Base-by-base conservation (phyloP, 2,888 invertebrate genomes). In the Aphidoletes aphidimyza region DNA sequence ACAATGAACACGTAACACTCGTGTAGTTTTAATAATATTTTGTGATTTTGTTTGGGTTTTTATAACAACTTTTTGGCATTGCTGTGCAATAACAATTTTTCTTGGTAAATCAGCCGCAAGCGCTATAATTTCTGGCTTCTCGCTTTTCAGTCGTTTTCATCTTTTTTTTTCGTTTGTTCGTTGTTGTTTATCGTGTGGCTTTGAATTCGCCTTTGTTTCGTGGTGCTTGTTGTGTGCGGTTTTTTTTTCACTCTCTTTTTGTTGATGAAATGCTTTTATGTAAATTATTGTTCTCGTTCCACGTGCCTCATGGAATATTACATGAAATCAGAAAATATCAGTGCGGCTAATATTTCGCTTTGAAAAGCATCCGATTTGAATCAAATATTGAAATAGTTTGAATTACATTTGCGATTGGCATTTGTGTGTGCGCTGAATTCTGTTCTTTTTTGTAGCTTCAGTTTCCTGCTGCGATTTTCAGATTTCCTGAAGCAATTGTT, bases 11-110 rank as follows among this genome's bases (percentile, higher is more conserved):
- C 69, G 69, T 30, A 6, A 30, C 69, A 30, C 8, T 14, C 69
- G 69, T 69, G 69, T 69, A 34, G 69, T 69, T 30, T 26, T 69
- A 34, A 69, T 26, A 34, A 69, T 30, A 69, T 69, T 69, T 69
- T 30, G 26, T 69, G 69, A 30, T 69, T 30, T 26, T 2, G 30
- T 69, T 69, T 30, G 34, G n/a, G n/a, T n/a, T 69, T 34, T 34
- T 34, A 34, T 69, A 30, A 17, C 69, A 69, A 30, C 14, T 69
- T 69, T 69, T 39, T 39, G 39, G 6, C 39, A 39, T 39, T 11
- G 5, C 39, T 11, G 19, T 69, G 14, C 30, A 69, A 69, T 69
- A 69, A 69, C 69, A 69, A 69, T 69, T 30, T 69, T 69, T 69
- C 69, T 69, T 69, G 34, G 26, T 69, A 30, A 69, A 69, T 69